Percentiles rank a stretch among this genome's conserved stretches.
Evolutionary conservation across 2,888 invertebrate genomes (phyloP).

Genomic region (Spicauda simplicius): DNA sequence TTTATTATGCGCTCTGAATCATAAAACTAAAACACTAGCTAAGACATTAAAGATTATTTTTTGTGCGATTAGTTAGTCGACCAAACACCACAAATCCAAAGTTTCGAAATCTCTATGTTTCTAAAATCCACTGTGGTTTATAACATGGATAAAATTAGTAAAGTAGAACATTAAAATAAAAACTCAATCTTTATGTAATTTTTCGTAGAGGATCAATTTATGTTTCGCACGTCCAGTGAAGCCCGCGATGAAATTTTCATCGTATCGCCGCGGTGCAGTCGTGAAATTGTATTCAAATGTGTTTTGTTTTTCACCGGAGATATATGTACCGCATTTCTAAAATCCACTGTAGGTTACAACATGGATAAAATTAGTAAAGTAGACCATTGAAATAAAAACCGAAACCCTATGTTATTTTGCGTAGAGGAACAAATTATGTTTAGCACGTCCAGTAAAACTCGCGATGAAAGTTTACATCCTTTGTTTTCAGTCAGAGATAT

Average conservation of each 20-base stretch:
- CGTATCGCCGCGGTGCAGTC: constrained; percentile 79
- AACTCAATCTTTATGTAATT: not conserved
- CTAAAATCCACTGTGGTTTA: no score
- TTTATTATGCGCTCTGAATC: not conserved
- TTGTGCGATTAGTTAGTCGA: no score
- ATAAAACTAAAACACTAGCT: no score
- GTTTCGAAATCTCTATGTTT: no score
- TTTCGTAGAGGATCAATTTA: constrained; percentile 52
- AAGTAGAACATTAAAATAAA: not conserved
- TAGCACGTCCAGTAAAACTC: constrained; percentile 70
- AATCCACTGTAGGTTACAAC: no score
- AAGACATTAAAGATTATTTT: no score
- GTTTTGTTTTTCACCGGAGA: constrained; percentile 48
- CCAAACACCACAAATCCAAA: no score
- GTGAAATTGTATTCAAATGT: constrained; percentile 76
- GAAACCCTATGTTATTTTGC: not conserved
- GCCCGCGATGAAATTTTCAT: constrained; percentile 78
- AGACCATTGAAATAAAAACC: not conserved
- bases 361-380: no score
- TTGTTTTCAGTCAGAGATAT: constrained; percentile 1
- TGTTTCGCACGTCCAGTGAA: constrained; percentile 70
- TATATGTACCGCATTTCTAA: no score
- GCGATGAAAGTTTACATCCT: constrained; percentile 80
- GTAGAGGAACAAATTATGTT: constrained; percentile 60
- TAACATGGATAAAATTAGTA: not conserved